phyloP scores from a whole-genome alignment of 2,113 vertebrate genomes.

The Cairina moschata region DNA sequence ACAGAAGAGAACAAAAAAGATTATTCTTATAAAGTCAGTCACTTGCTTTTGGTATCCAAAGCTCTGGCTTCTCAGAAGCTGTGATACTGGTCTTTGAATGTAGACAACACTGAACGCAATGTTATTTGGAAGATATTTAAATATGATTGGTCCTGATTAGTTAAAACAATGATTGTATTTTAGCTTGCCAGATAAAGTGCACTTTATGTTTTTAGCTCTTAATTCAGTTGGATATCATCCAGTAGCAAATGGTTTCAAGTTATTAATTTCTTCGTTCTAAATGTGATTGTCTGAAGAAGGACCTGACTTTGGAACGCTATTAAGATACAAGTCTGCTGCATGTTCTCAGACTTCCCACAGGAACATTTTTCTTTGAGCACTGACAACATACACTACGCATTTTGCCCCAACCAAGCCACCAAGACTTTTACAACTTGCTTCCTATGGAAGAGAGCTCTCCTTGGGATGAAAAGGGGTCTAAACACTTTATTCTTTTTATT shows the following conservation, averaged over 20 bases:
- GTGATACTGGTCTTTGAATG: background rate
- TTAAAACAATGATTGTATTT: background rate
- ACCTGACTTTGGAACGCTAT: background rate
- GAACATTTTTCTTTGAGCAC: background rate
- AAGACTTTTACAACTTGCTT: background rate
- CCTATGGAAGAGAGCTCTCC: background rate
- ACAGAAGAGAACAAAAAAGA: background rate
- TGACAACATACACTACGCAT: background rate
- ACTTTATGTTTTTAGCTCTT: background rate
- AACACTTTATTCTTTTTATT: background rate
- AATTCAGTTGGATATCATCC: conserved; percentile 1
- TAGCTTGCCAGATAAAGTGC: background rate
- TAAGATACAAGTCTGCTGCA: background rate
- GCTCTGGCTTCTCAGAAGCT: background rate
- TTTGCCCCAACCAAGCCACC: background rate
- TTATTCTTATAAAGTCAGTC: background rate
- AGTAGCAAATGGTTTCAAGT: conserved; percentile 7
- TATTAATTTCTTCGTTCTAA: background rate
- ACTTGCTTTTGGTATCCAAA: background rate
- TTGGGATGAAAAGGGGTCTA: background rate
- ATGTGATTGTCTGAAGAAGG: background rate
- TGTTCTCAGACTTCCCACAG: background rate
- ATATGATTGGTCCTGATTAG: background rate
- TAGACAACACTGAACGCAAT: background rate
- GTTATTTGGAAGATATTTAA: conserved; percentile 25